Conservation (phyloP, 2,797 vertebrate species). For the Microctenopoma lineatum region DNA sequence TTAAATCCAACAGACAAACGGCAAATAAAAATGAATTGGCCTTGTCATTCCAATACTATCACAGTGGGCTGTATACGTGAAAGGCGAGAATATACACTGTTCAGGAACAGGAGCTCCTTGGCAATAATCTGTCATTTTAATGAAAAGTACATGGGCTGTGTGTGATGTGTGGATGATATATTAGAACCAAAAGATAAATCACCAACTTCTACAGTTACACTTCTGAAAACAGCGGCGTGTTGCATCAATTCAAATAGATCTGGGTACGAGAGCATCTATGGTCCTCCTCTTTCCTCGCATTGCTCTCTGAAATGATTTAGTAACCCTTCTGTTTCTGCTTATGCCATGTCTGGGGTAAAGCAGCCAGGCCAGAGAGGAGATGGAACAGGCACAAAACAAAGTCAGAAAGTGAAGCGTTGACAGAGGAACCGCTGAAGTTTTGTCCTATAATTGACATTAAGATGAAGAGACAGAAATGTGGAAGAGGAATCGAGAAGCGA, state of each 20-base stretch:
- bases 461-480: constrained; percentile 50
- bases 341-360: constrained; percentile 71
- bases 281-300: constrained; percentile 44
- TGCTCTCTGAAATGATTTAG: constrained; percentile 77
- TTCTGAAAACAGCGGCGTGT: constrained; percentile 73
- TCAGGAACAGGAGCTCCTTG: constrained; percentile 63
- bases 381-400: constrained; percentile 58
- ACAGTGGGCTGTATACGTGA: constrained; percentile 14
- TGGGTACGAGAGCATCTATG: constrained; percentile 32
- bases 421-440: constrained; percentile 45
- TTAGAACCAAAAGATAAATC: constrained; percentile 80
- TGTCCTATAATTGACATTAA: constrained; percentile 58
- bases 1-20: too few species aligned
- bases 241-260: constrained; percentile 77
- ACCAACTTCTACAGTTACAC: constrained; percentile 75
- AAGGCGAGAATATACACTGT: constrained; percentile 29
- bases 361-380: constrained; percentile 30
- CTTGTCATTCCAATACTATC: too few species aligned
- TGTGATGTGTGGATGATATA: constrained; percentile 79
- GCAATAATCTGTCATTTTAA: constrained; percentile 81
- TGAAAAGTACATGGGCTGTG: constrained; percentile 70
- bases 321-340: constrained; percentile 69
- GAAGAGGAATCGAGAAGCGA: constrained; percentile 54
- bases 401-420: constrained; percentile 62
- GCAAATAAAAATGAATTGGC: too few species aligned